These are phyloP conservation scores for Hypercompe scribonia DNA, from an alignment of 2,888 invertebrate species.

Conservation along the genomic window DNA sequence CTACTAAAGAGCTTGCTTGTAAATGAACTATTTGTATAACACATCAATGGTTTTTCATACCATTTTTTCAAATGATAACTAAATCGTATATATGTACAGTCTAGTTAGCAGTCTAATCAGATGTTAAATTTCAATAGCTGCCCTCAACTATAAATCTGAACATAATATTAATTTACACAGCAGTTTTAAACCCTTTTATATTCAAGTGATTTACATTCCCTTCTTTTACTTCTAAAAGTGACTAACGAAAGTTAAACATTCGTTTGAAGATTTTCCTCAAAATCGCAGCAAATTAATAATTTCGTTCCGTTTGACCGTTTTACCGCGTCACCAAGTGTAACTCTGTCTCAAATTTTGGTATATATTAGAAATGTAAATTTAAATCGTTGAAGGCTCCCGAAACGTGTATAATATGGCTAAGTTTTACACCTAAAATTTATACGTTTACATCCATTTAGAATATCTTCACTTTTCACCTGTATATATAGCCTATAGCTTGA, in stretches of 20 bases:
- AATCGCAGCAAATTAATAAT: constrained; percentile 24
- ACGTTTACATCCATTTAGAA: too few species aligned
- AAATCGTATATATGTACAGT: too few species aligned
- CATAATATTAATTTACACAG: too few species aligned
- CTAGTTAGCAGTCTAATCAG: too few species aligned
- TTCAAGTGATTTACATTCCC: constrained; percentile 25
- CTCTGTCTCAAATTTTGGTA: background rate
- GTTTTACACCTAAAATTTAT: background rate
- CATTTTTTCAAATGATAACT: too few species aligned
- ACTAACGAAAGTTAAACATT: constrained; percentile 41
- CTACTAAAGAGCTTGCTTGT: too few species aligned
- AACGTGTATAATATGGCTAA: background rate
- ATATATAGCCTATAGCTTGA: too few species aligned
- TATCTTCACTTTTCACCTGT: too few species aligned
- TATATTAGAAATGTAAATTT: background rate
- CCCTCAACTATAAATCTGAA: too few species aligned
- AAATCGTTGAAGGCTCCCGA: background rate
- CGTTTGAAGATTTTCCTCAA: constrained; percentile 28
- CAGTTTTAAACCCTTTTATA: background rate
- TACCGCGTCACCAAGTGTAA: background rate
- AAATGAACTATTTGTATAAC: too few species aligned
- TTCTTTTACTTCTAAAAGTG: constrained; percentile 30
- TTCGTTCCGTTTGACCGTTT: background rate
- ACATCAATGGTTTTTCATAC: too few species aligned
- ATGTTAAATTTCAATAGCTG: too few species aligned